phyloP scores from a whole-genome alignment of 2,888 invertebrate genomes.

The Drosophila maculinotata region DNA sequence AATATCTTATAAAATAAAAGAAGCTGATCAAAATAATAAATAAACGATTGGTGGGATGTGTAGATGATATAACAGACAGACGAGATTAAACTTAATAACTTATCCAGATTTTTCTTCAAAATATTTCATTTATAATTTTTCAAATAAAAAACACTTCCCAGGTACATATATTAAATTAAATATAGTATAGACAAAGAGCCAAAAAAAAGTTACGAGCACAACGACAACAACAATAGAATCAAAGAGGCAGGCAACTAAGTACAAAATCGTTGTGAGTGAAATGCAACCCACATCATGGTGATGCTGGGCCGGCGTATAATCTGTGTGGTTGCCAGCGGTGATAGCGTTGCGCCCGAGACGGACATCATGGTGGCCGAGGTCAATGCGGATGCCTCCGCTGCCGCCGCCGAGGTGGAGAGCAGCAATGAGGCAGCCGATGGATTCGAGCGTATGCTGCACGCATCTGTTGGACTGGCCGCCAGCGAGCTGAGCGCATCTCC shows the following conservation, averaged over 20 bases:
- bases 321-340: constrained; percentile 84
- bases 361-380: constrained; percentile 63
- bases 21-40: too few species aligned
- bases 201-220: constrained; percentile 21
- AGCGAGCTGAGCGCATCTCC: constrained; percentile 81
- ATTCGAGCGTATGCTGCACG: constrained; percentile 84
- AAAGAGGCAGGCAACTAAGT: constrained; percentile 40
- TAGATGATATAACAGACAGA: constrained; percentile 9
- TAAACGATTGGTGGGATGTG: too few species aligned
- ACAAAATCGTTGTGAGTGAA: constrained; percentile 37
- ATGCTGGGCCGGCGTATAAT: constrained; percentile 85
- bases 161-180: neutral
- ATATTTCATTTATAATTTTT: too few species aligned
- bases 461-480: constrained; percentile 84
- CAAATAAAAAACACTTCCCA: too few species aligned
- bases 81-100: too few species aligned
- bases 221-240: constrained; percentile 19
- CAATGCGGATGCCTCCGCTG: constrained; percentile 71
- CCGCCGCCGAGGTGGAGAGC: constrained; percentile 79
- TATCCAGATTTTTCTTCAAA: too few species aligned
- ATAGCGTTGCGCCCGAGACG: constrained; percentile 80
- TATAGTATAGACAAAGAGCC: neutral
- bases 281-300: constrained; percentile 85
- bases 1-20: neutral
- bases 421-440: constrained; percentile 83